Evolutionary conservation across 1,140 invertebrate genomes (phyloP).

Genomic region (Brachionus paranguensis): DNA sequence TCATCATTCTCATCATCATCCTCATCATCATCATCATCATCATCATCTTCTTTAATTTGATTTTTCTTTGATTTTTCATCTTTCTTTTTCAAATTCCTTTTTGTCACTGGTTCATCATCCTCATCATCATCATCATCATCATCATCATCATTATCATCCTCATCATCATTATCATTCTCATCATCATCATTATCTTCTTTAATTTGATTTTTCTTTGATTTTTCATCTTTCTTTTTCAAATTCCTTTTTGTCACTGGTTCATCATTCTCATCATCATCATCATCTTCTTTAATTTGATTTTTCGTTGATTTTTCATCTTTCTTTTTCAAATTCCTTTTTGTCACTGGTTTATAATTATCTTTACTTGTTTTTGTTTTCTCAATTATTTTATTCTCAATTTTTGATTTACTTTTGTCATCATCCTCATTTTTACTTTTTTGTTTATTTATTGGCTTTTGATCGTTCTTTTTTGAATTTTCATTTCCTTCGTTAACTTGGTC

Average conservation of each 20-base stretch:
- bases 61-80: not conserved
- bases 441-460: not conserved
- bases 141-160: not conserved
- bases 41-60: not conserved
- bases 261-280: not conserved
- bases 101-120: not conserved
- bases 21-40: conserved; percentile 43
- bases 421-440: conserved; percentile 40
- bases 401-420: not conserved
- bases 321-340: not conserved
- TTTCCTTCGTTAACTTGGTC: not conserved
- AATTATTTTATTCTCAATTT: not conserved
- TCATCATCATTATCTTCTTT: not conserved
- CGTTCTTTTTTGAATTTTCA: not conserved
- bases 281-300: not conserved
- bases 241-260: not conserved
- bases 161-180: conserved; percentile 5
- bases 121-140: no score
- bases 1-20: conserved; percentile 40
- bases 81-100: not conserved
- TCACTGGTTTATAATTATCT: not conserved
- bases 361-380: not conserved
- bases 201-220: not conserved
- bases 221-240: not conserved
- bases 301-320: not conserved